Evolutionary conservation across 2,797 vertebrate genomes (phyloP), one percentile per base, ranked within the genome.

Genomic region (Myotis pilosus): DNA sequence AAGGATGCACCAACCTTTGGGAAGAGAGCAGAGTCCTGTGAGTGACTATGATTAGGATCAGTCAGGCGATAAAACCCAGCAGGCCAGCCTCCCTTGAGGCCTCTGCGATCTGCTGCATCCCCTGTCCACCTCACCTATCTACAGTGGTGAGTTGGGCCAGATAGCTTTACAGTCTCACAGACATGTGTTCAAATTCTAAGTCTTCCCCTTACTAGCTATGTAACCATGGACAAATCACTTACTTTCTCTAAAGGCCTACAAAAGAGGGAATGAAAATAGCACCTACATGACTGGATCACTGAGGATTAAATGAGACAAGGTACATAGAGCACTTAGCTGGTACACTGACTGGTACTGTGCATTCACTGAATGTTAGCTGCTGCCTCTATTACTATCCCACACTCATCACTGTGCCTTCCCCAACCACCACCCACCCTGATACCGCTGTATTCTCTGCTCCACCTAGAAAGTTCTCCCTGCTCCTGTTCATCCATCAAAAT

Each of bases 1-100:
- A 99, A 75, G 99, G 99, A 94, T 99, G 99, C 80, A 99, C 86
- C 91, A 98, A 98, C 98, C 99, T 99, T 94, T 62, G 80, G 11
- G 82, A 96, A 96, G 25, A 97, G 91, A 84, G 85, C 94, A 60
- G 80, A 97, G 75, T 55, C 0, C 23, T 28, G 20, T 89, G 71
- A 94, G 76, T 87, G 71, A 74, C 30, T 9, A 25, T 25, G 62
- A 71, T 68, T 68, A 74, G 44, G 38, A n/a, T 74, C 84, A 78
- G n/a, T 33, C 62, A 38, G 30, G 15, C 2, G 4, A 23, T 53
- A 9, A 83, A 41, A 62, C 60, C n/a, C 57, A 53, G 19, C 12
- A 17, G 44, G 68, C 17, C 38, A 7, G 68, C 36, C 81, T 74
- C 57, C 28, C 16, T 0, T 0, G 57, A 85, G 74, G 36, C 20